These are phyloP conservation scores for Siderastrea radians DNA, from an alignment of 92 coral and sea anemone species.

Conservation along the genomic window DNA sequence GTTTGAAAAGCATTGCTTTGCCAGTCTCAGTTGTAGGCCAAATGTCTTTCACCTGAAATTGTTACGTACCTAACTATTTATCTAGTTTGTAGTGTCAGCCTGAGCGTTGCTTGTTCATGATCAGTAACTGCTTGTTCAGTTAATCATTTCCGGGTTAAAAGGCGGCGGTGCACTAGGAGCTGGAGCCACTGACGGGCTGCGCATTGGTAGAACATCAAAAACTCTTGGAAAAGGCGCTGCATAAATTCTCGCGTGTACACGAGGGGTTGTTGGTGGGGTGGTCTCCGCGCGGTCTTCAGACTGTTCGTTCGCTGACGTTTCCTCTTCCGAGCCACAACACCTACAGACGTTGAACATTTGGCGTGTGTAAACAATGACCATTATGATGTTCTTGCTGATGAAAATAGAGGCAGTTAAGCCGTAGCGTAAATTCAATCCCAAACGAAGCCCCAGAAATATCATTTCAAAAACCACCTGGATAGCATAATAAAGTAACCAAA, in stretches of 20 bases:
- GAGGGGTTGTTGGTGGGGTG: neutral
- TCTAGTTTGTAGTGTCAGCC: too few species aligned
- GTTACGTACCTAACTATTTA: too few species aligned
- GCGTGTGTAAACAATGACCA: neutral
- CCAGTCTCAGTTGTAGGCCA: too few species aligned
- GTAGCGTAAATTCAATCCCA: constrained; percentile 2
- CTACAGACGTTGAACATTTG: neutral
- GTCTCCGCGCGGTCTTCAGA: neutral
- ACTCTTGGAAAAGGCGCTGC: neutral
- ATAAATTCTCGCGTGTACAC: neutral
- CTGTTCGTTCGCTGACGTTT: neutral
- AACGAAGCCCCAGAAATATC: constrained; percentile 29
- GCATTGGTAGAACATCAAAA: neutral
- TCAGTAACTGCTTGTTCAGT: too few species aligned
- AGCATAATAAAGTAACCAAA: neutral
- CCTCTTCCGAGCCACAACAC: neutral
- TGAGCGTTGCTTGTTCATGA: too few species aligned
- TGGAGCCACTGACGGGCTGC: neutral
- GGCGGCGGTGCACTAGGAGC: neutral
- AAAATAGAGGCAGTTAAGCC: constrained; percentile 12
- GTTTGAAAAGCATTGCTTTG: too few species aligned
- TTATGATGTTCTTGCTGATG: constrained; percentile 25
- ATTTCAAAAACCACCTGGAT: constrained; percentile 1
- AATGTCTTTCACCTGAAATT: too few species aligned
- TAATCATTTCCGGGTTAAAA: neutral